These are phyloP conservation scores for Drosophila pruinosa DNA, from an alignment of 1,140 invertebrate species.

Conservation along the genomic window DNA sequence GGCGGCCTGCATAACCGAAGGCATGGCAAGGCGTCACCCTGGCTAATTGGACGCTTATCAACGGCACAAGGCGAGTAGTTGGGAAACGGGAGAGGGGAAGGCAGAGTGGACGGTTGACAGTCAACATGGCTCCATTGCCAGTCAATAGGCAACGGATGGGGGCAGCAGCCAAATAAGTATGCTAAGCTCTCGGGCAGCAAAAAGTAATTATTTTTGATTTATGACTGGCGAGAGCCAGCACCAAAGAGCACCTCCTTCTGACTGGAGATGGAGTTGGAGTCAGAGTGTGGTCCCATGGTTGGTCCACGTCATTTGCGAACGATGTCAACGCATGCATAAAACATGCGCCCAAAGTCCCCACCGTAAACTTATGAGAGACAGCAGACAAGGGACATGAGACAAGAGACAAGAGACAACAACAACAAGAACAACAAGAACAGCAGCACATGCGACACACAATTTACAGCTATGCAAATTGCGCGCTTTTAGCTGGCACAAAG, in stretches of 20 bases:
- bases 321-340: slow-evolving; percentile 79
- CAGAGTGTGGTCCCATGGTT: background rate
- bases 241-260: too few relatives aligned
- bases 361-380: slow-evolving; percentile 45
- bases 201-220: slow-evolving; percentile 79
- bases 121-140: slow-evolving; percentile 12
- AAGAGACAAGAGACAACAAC: slow-evolving; percentile 30
- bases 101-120: background rate
- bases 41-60: slow-evolving; percentile 44
- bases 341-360: slow-evolving; percentile 47
- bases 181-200: slow-evolving; percentile 49
- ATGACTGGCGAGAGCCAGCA: slow-evolving; percentile 51
- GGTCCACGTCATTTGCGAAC: slow-evolving; percentile 74
- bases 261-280: background rate
- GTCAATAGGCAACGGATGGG: slow-evolving; percentile 19
- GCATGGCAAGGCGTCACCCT: background rate
- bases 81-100: too few relatives aligned
- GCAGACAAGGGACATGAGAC: slow-evolving; percentile 28
- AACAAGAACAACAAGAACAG: background rate
- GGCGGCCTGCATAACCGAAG: slow-evolving; percentile 2
- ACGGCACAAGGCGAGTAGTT: background rate
- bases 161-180: slow-evolving; percentile 34
- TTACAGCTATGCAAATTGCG: slow-evolving; percentile 76
- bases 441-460: slow-evolving; percentile 36
- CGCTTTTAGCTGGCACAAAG: slow-evolving; percentile 62